Evolutionary conservation across 2,113 vertebrate species (phyloP).

Genomic region (Geococcyx californianus): DNA sequence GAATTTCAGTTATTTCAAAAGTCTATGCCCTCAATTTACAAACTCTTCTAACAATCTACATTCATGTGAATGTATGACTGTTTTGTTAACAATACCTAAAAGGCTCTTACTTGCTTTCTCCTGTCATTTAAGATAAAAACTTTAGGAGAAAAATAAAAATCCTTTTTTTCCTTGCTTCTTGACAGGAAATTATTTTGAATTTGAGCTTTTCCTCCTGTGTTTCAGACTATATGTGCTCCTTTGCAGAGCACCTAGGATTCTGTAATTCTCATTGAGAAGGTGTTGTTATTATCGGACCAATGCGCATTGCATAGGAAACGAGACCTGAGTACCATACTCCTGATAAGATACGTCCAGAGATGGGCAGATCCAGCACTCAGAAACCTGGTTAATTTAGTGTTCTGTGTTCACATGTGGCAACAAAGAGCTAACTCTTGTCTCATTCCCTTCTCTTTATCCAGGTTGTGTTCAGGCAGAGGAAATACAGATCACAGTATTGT

Average conservation of each 20-base stretch:
- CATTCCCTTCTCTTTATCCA: background rate
- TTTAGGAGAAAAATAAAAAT: too few relatives aligned
- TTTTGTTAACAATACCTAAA: background rate
- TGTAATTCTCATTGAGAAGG: background rate
- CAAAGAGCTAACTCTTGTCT: background rate
- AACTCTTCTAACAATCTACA: background rate
- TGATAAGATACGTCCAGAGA: background rate
- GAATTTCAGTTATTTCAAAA: background rate
- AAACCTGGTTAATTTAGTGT: background rate
- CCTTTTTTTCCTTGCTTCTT: background rate
- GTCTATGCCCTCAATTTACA: rapidly evolving
- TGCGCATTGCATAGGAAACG: background rate
- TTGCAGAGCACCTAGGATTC: background rate
- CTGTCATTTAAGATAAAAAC: background rate
- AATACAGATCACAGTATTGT: too few relatives aligned
- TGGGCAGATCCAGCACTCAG: background rate
- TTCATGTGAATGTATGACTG: background rate
- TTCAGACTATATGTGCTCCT: background rate
- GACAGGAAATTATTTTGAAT: background rate
- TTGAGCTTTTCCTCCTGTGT: background rate
- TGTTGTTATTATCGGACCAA: background rate
- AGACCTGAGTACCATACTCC: background rate
- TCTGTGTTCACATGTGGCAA: background rate
- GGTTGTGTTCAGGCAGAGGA: background rate
- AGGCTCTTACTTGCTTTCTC: background rate